A percentile compares a stretch with the other conserved stretches of the same genome.
phyloP scores from a whole-genome alignment of 2,888 invertebrate species.

The Trilocha varians region DNA sequence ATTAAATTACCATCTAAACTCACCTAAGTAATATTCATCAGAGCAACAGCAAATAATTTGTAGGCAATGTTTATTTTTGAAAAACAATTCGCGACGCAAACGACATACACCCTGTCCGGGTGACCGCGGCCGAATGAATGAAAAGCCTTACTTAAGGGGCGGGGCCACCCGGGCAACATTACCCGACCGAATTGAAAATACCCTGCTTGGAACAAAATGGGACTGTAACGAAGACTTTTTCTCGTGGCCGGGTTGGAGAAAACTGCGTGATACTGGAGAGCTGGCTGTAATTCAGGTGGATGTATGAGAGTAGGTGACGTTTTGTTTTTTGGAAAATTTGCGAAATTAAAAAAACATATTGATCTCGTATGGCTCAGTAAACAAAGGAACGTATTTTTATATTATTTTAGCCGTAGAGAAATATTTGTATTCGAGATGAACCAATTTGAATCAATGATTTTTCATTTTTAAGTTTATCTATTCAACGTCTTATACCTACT shows the following conservation, averaged over 20 bases:
- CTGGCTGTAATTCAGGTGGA: conserved; percentile 10
- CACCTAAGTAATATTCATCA: background rate
- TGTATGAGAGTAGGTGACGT: no score
- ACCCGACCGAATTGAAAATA: conserved; percentile 30
- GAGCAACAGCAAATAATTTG: background rate
- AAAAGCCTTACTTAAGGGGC: conserved; percentile 38
- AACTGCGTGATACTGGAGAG: conserved; percentile 34
- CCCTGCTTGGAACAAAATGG: conserved; percentile 1
- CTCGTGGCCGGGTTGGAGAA: conserved; percentile 34
- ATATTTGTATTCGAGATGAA: no score
- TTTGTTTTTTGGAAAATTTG: no score
- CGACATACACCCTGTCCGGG: conserved; percentile 29
- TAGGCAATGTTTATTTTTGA: conserved; percentile 37
- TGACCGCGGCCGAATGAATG: conserved; percentile 53
- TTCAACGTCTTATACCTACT: no score
- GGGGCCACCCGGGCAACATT: conserved; percentile 33
- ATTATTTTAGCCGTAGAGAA: no score
- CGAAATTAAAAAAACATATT: no score
- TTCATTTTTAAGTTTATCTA: no score
- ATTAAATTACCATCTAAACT: background rate
- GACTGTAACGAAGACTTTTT: conserved; percentile 7
- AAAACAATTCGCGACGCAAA: conserved; percentile 25
- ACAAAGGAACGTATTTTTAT: no score
- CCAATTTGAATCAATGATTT: no score
- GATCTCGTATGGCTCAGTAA: no score